Evolutionary conservation across 64 coral and sea anemone species (phyloP).

Genomic region (Pocillopora verrucosa): DNA sequence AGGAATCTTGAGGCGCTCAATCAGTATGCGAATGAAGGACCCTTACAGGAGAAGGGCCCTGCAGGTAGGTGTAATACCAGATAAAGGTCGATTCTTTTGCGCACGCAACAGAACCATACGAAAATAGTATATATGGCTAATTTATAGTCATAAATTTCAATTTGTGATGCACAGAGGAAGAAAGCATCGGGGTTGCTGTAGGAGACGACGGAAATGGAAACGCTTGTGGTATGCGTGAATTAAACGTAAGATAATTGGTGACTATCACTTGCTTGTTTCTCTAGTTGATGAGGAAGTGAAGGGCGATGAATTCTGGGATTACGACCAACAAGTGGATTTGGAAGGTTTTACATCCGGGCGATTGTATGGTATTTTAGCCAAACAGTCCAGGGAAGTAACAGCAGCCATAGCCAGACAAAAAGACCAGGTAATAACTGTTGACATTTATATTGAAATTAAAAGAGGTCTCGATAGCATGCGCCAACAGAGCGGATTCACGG

Average conservation of each 20-base stretch:
- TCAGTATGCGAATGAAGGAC: constrained; percentile 23
- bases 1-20: constrained; percentile 62
- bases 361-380: constrained; percentile 80
- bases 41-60: constrained; percentile 28
- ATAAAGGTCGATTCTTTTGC: too few species aligned
- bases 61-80: neutral
- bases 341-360: constrained; percentile 87
- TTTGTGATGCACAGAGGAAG: too few species aligned
- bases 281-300: constrained; percentile 66
- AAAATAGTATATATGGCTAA: too few species aligned
- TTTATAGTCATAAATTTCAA: too few species aligned
- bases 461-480: too few species aligned
- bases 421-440: constrained; percentile 61
- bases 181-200: too few species aligned
- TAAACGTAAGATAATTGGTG: neutral
- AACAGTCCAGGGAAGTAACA: constrained; percentile 96
- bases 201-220: too few species aligned
- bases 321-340: constrained; percentile 96
- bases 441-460: neutral
- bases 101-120: too few species aligned
- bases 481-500: too few species aligned
- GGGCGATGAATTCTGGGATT: constrained; percentile 97
- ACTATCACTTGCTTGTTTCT: neutral
- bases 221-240: neutral
- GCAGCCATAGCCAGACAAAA: constrained; percentile 95